Percentiles rank a stretch among this genome's conserved stretches.
phyloP scores from a whole-genome alignment of 1,140 invertebrate species.

The Papilio machaon region DNA sequence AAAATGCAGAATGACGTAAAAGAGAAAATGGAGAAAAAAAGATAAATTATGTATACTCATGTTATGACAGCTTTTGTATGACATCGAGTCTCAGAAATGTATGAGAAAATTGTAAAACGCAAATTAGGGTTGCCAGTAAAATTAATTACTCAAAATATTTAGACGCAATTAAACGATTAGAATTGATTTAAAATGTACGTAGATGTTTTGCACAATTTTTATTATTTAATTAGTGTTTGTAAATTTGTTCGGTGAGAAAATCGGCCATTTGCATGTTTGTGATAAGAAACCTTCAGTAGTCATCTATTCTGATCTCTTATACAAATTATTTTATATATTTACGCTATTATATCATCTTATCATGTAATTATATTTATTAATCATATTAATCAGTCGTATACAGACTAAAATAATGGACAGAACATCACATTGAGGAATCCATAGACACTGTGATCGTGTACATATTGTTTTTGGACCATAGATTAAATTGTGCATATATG shows the following conservation, averaged over 20 bases:
- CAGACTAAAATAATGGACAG: background rate
- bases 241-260: background rate
- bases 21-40: background rate
- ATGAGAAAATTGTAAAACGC: background rate
- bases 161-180: background rate
- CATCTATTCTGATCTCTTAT: constrained; percentile 16
- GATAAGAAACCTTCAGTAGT: constrained; percentile 15
- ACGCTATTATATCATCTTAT: background rate
- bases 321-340: constrained; percentile 7
- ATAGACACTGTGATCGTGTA: constrained; percentile 1
- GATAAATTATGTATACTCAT: constrained; percentile 7
- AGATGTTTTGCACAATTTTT: constrained; percentile 25
- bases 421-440: background rate
- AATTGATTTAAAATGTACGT: constrained; percentile 13
- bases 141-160: background rate
- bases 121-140: background rate
- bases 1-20: background rate
- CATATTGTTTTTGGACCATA: constrained; percentile 1
- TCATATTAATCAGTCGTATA: background rate
- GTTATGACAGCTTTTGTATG: background rate
- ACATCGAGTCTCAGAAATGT: background rate
- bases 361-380: background rate
- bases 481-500: background rate
- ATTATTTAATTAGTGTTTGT: constrained; percentile 21
- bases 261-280: constrained; percentile 7